Evolutionary conservation across 1,140 invertebrate species (phyloP).

Genomic region (Formica selysi): DNA sequence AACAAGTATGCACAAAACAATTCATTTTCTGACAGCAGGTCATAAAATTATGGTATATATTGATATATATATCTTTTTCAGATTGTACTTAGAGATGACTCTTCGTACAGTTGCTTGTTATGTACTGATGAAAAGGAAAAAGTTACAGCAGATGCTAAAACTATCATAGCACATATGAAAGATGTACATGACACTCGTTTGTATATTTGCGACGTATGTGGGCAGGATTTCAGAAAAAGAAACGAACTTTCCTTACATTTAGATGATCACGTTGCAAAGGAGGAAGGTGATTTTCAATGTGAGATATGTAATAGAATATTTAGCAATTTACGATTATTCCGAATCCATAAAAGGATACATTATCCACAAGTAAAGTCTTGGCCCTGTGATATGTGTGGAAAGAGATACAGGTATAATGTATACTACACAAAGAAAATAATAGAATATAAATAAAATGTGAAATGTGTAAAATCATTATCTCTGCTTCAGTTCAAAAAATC

Average conservation of each 20-base stretch:
- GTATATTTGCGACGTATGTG: constrained; percentile 91
- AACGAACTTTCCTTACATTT: constrained; percentile 89
- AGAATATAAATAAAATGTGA: background rate
- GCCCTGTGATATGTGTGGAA: constrained; percentile 89
- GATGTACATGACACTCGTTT: constrained; percentile 88
- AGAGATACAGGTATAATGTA: constrained; percentile 87
- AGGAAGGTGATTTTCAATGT: constrained; percentile 89
- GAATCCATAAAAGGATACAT: constrained; percentile 89
- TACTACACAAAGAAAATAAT: background rate
- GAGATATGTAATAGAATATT: constrained; percentile 90
- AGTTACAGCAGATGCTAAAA: constrained; percentile 87
- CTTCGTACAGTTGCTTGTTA: constrained; percentile 88
- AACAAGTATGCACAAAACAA: constrained; percentile 53
- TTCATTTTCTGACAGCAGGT: background rate
- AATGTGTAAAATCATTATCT: background rate
- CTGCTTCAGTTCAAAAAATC: constrained; percentile 87
- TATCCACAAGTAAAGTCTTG: constrained; percentile 89
- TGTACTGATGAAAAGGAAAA: constrained; percentile 86
- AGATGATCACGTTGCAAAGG: constrained; percentile 89
- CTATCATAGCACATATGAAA: constrained; percentile 89
- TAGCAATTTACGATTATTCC: constrained; percentile 88
- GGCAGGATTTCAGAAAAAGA: constrained; percentile 88
- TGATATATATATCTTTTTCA: constrained; percentile 69
- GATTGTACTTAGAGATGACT: constrained; percentile 86
- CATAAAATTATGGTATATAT: background rate